Evolutionary conservation across 2,113 vertebrate species (phyloP).

Genomic region (Oryzias curvinotus): DNA sequence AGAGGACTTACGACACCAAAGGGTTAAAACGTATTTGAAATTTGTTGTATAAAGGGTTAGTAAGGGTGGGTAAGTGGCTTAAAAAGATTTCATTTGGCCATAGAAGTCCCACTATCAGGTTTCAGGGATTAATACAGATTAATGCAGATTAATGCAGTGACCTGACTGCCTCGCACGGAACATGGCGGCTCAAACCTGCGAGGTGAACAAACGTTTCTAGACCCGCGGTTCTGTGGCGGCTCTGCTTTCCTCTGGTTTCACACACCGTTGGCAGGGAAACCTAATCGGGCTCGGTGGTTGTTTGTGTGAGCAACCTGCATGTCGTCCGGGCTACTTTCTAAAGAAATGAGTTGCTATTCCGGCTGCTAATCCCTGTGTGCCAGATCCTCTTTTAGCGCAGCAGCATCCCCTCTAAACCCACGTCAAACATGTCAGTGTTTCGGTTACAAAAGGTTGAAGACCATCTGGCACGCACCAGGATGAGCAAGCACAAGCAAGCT

Average conservation of each 20-base stretch:
- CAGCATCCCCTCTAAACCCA: constrained; percentile 49
- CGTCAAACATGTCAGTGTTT: constrained; percentile 59
- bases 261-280: constrained; percentile 3
- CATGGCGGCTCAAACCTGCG: constrained; percentile 26
- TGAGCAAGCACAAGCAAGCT: constrained; percentile 65
- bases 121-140: constrained; percentile 35
- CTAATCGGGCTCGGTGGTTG: constrained; percentile 1
- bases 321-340: constrained; percentile 33
- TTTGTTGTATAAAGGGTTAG: too few relatives aligned
- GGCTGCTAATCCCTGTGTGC: constrained; percentile 53
- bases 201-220: constrained; percentile 18
- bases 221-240: not conserved
- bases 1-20: too few relatives aligned
- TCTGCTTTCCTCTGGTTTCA: not conserved
- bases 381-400: constrained; percentile 57
- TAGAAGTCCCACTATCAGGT: constrained; percentile 27
- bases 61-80: constrained; percentile 14
- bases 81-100: constrained; percentile 26
- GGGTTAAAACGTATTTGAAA: too few relatives aligned
- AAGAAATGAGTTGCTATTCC: constrained; percentile 34
- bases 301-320: constrained; percentile 25
- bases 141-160: constrained; percentile 61
- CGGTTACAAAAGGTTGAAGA: constrained; percentile 50
- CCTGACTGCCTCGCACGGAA: constrained; percentile 17
- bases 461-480: constrained; percentile 60